Conservation (phyloP, 1,140 invertebrate genomes). For the Drosophila littoralis region DNA sequence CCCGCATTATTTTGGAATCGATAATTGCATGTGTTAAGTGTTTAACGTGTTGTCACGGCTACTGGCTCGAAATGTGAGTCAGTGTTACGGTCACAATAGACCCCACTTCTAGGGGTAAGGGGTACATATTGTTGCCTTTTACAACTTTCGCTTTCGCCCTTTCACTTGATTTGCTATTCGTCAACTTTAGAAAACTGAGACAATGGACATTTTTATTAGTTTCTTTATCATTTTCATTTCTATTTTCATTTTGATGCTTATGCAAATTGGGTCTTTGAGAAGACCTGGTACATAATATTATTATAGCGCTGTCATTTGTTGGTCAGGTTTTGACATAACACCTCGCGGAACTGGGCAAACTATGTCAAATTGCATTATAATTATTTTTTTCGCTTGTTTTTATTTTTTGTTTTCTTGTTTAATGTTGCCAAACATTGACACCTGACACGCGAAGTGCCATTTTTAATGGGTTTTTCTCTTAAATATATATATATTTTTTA, state of each 20-base stretch:
- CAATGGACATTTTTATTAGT: conserved; percentile 25
- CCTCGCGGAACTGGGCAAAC: conserved; percentile 52
- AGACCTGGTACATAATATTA: conserved; percentile 52
- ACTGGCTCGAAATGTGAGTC: conserved; percentile 37
- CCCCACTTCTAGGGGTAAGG: neutral
- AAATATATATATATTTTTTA: conserved; percentile 17
- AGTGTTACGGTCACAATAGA: conserved; percentile 31
- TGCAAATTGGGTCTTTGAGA: conserved; percentile 6
- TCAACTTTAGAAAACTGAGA: conserved; percentile 9
- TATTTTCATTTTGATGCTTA: conserved; percentile 25
- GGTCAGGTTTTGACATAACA: conserved; percentile 61
- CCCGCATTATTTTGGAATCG: conserved; percentile 64
- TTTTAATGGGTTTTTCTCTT: conserved; percentile 45
- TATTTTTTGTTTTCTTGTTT: neutral
- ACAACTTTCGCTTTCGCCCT: conserved; percentile 62
- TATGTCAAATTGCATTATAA: conserved; percentile 69
- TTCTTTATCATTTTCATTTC: neutral
- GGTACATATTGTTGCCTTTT: neutral
- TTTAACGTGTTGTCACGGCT: conserved; percentile 44
- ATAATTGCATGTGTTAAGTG: conserved; percentile 69
- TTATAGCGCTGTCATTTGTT: conserved; percentile 40
- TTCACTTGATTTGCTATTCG: conserved; percentile 57
- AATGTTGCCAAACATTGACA: conserved; percentile 66
- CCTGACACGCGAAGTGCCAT: conserved; percentile 65
- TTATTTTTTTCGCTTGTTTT: neutral